Evolutionary conservation across 2,113 vertebrate genomes (phyloP).

Genomic region (Emydocephalus ijimae): DNA sequence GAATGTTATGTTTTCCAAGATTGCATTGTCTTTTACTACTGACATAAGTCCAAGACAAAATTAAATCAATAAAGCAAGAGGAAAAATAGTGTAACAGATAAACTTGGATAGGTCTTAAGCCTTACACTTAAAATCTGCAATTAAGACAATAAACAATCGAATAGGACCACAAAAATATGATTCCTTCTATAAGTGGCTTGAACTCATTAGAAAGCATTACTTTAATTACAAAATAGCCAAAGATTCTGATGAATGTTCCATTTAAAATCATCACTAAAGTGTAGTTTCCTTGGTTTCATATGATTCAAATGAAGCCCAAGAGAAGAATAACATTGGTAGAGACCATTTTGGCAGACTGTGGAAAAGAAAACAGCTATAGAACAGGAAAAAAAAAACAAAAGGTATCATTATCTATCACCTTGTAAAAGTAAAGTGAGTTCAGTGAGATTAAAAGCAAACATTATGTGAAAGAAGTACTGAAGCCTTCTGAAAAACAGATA

Average conservation of each 20-base stretch:
- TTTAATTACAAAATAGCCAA: background rate
- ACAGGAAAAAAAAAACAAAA: background rate
- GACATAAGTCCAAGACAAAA: background rate
- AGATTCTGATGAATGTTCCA: background rate
- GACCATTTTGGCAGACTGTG: background rate
- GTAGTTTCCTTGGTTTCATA: background rate
- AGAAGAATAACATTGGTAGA: background rate
- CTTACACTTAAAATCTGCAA: background rate
- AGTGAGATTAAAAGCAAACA: background rate
- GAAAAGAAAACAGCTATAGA: background rate
- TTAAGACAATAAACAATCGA: background rate
- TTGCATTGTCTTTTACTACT: background rate
- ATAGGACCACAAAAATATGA: background rate
- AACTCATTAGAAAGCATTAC: background rate
- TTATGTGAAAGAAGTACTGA: background rate
- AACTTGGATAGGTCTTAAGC: background rate
- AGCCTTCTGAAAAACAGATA: background rate
- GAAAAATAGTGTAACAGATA: background rate
- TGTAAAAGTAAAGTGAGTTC: background rate
- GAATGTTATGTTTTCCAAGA: conserved; percentile 14
- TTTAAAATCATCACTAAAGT: background rate
- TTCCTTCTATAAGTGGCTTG: background rate
- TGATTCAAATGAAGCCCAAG: background rate
- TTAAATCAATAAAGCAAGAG: background rate
- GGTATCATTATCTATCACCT: background rate